Conservation (phyloP, 2,797 vertebrate genomes). For the Tolypeutes matacus region DNA sequence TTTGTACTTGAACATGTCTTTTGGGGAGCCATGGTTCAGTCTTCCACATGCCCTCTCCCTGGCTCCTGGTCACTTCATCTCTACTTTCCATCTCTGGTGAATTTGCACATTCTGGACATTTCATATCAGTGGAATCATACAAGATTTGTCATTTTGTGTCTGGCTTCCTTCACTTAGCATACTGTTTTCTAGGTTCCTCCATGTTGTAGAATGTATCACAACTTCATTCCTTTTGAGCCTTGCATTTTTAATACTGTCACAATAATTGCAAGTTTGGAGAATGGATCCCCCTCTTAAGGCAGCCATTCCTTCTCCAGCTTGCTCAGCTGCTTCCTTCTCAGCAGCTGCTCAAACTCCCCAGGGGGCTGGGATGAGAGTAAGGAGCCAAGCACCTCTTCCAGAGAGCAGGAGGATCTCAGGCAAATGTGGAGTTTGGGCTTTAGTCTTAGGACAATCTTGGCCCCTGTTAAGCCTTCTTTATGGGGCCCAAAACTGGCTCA, state of each 20-base stretch:
- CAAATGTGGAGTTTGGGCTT: neutral
- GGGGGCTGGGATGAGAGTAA: accelerated
- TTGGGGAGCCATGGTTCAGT: no score
- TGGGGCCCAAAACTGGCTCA: neutral
- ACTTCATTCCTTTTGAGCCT: neutral
- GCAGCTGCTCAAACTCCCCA: neutral
- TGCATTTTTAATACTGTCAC: neutral
- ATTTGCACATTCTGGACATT: neutral
- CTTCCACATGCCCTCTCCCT: neutral
- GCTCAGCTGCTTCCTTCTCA: neutral
- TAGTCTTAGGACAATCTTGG: neutral
- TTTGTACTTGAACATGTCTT: no score
- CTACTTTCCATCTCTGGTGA: neutral
- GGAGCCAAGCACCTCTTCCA: neutral
- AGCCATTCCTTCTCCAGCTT: neutral
- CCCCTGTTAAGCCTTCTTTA: neutral
- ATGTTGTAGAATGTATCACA: neutral
- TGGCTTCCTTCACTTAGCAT: no score
- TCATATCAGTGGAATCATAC: neutral
- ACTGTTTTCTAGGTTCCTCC: no score
- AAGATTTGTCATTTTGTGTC: no score
- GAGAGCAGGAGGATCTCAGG: neutral
- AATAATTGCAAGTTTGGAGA: neutral
- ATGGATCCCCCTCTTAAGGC: neutral
- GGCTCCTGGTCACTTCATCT: neutral